These are phyloP conservation scores for Trichonephila inaurata DNA, from an alignment of 1,140 invertebrate genomes.

Conservation along the genomic window DNA sequence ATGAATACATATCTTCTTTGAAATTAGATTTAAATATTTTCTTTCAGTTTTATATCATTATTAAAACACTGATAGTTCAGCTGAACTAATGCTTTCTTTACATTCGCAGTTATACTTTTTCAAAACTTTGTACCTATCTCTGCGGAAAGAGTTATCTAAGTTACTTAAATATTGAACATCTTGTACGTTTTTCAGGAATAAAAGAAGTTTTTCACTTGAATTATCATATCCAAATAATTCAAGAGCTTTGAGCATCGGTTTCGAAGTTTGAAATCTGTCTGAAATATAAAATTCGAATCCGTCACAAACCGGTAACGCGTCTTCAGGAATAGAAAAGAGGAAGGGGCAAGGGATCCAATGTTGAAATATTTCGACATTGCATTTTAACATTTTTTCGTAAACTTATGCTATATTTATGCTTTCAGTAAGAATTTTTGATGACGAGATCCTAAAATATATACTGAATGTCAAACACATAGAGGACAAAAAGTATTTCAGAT, in stretches of 20 bases:
- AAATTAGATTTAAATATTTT: neutral
- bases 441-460: neutral
- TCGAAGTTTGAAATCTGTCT: neutral
- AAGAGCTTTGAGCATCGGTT: neutral
- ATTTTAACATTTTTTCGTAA: neutral
- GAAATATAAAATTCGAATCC: constrained; percentile 1
- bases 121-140: neutral
- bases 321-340: neutral
- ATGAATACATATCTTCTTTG: neutral
- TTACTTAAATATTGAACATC: neutral
- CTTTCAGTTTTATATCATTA: neutral
- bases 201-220: neutral
- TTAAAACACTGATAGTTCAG: neutral
- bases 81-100: neutral
- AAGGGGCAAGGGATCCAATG: neutral
- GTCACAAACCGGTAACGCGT: neutral
- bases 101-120: neutral
- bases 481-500: neutral
- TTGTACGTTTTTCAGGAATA: neutral
- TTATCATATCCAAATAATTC: constrained; percentile 23
- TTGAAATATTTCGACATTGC: neutral
- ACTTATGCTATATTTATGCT: constrained; percentile 19
- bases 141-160: neutral
- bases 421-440: constrained; percentile 1
- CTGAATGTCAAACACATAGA: neutral